Percentiles rank a stretch among this genome's conserved stretches.
phyloP scores from a whole-genome alignment of 2,113 vertebrate species.

The Triplophysa tibetana region DNA sequence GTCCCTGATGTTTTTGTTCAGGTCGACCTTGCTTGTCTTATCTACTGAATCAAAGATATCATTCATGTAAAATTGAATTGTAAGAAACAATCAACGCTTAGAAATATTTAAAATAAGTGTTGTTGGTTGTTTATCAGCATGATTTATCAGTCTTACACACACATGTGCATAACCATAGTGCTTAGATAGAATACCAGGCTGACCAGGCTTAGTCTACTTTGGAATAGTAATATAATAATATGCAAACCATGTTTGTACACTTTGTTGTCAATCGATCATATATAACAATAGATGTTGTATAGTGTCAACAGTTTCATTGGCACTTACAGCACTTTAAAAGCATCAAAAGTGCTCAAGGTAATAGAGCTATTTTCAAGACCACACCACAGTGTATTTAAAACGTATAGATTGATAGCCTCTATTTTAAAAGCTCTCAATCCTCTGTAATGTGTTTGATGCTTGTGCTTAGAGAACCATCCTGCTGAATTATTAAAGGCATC shows the following conservation, averaged over 20 bases:
- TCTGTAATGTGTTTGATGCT: slow-evolving; percentile 13
- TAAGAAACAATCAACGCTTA: too few species aligned
- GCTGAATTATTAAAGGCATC: slow-evolving; percentile 43
- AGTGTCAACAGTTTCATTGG: slow-evolving; percentile 23
- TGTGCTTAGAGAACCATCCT: slow-evolving; percentile 38
- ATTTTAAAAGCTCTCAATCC: slow-evolving; percentile 42
- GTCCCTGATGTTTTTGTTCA: too few species aligned
- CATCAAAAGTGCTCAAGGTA: slow-evolving; percentile 26
- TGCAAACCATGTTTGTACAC: neutral
- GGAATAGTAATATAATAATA: neutral
- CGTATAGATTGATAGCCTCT: slow-evolving; percentile 35
- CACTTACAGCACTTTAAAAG: neutral
- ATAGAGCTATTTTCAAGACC: slow-evolving; percentile 34
- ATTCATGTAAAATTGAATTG: too few species aligned
- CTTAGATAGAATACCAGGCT: neutral
- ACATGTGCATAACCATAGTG: neutral
- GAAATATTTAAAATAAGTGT: too few species aligned
- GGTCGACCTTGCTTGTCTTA: too few species aligned
- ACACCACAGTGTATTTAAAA: slow-evolving; percentile 44
- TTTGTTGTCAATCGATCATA: neutral
- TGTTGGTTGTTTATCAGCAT: too few species aligned
- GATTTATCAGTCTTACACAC: too few species aligned
- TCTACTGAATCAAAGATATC: too few species aligned
- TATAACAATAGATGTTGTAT: neutral
- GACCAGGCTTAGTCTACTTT: neutral